Evolutionary conservation across 2,113 vertebrate species (phyloP).

Genomic region (Podarcis cretensis): DNA sequence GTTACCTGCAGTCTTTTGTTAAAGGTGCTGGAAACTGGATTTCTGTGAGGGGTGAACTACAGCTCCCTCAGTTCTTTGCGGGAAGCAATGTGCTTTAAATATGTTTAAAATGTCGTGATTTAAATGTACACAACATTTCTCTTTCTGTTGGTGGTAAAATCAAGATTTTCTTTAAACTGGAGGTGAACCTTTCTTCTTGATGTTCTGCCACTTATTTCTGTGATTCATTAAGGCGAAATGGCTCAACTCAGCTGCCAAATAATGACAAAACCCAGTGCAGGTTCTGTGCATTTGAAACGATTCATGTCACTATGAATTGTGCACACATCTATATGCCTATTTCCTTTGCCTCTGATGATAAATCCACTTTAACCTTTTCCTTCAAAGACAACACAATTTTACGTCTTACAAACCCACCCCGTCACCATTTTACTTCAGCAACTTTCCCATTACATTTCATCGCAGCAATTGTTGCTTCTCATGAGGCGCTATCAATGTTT

Average conservation of each 20-base stretch:
- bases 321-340: background rate
- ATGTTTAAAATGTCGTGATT: background rate
- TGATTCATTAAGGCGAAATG: background rate
- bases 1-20: background rate
- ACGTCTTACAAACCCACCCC: conserved; percentile 6
- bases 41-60: too few relatives aligned
- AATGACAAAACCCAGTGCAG: conserved; percentile 9
- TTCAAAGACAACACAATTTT: conserved; percentile 20
- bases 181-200: background rate
- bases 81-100: too few relatives aligned
- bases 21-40: background rate
- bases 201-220: conserved; percentile 37
- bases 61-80: too few relatives aligned
- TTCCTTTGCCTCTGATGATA: conserved; percentile 43
- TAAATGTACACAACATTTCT: background rate
- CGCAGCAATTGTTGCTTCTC: conserved; percentile 49
- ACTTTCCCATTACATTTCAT: background rate
- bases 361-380: conserved; percentile 34
- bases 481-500: conserved; percentile 77
- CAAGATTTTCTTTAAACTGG: background rate
- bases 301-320: conserved; percentile 26
- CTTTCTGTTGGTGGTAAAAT: background rate
- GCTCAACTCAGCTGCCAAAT: conserved; percentile 16
- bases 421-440: background rate
- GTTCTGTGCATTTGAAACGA: conserved; percentile 33